Evolutionary conservation across 2,888 invertebrate genomes (phyloP).

Genomic region (Hypercompe scribonia): DNA sequence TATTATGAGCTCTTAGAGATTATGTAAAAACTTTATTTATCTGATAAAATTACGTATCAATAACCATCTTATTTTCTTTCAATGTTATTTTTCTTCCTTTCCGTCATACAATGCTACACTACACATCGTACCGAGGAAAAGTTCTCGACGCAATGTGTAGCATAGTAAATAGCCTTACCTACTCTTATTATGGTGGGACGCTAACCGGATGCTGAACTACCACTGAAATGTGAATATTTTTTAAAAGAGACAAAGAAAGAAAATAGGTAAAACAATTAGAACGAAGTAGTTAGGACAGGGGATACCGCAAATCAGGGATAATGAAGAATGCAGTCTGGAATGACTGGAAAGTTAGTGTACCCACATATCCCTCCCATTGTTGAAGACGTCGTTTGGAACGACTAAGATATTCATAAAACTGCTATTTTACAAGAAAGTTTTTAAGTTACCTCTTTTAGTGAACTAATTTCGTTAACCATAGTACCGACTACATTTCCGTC

Average conservation of each 20-base stretch:
- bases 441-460: constrained; percentile 1
- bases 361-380: background rate
- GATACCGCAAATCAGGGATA: background rate
- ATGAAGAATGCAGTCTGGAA: background rate
- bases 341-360: background rate
- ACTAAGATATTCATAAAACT: no score
- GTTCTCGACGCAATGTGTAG: no score
- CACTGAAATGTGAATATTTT: no score
- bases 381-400: background rate
- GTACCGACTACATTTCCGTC: constrained; percentile 87
- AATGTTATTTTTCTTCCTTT: no score
- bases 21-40: background rate
- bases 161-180: no score
- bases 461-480: constrained; percentile 80
- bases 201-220: background rate
- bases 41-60: background rate
- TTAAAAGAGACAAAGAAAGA: no score
- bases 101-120: no score
- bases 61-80: no score
- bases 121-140: no score
- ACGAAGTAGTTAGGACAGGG: no score
- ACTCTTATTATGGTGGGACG: no score
- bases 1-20: background rate
- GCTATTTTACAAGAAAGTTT: no score
- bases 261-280: background rate